Base-by-base conservation (phyloP, 2,797 vertebrate species). In the Neosilurus mollespiculum region DNA sequence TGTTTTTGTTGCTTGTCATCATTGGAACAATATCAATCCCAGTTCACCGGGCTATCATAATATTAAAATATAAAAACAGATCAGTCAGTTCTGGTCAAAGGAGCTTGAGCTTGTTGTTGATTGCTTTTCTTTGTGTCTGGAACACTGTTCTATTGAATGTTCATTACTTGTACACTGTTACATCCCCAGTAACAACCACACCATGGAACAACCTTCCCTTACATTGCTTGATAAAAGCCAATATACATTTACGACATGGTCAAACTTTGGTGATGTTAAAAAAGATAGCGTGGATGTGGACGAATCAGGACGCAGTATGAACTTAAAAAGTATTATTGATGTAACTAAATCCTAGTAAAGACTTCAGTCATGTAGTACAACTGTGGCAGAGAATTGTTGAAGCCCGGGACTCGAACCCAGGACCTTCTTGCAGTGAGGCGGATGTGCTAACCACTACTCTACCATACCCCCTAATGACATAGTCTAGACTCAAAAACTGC, bases 201-300 rank as follows among this genome's bases (percentile, higher is more conserved):
- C 12, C 65, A 62, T 79, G 76, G 37, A 79, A 79, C 67, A 56
- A 56, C 59, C 51, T 84, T 80, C 67, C 71, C 49, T 56, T 54
- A 65, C 67, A 53, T 54, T 54, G 30, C 66, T 61, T 24, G 34
- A 59, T 43, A 24, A 66, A 26, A 53, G 61, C 59, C 37, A 65
- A 66, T 30, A 80, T 34, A 84, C 22, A 67, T 54, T 9, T 18
- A 62, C 59, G 22, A 30, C 30, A 30, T 30, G 30, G 30, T 30
- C 30, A 30, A 30, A 30, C 30, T 30, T 30, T 30, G 30, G 30
- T 30, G 30, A 30, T 30, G 30, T 30, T 10, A 9, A 43, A 43
- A 43, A 43, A 43, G 43, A 43, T 43, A 43, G 43, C 43, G 4
- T 43, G 1, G 43, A 43, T 43, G 43, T 43, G 8, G 43, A 5